Base-by-base conservation (phyloP, 2,888 invertebrate species). In the Slavum lentiscoides region DNA sequence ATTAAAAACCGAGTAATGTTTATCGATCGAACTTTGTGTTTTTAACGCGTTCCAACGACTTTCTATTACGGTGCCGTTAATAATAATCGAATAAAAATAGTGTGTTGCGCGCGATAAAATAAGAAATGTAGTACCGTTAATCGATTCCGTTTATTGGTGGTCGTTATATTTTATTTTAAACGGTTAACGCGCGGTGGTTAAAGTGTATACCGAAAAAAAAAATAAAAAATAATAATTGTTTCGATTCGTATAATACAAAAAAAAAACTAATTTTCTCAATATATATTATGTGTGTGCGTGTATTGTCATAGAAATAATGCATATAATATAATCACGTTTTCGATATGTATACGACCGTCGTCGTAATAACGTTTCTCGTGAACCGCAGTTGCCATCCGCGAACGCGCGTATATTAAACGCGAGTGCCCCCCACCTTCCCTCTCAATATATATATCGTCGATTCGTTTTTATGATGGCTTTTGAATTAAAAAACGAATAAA, bases 391-490 rank as follows among this genome's bases (percentile, higher is more conserved):
- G 7, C 43, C 43, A 43, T 53, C 30, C 11, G n/a, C 37, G 39
- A 66, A 39, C 5, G 37, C 5, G 37, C 37, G 53, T 39, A 76
- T 72, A 73, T 30, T 30, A 76, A 76, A 68, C 59, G 39, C 59
- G 15, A 15, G 68, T n/a, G 23, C 67, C 67, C 67, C 67, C 68
- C 75, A 19, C 30, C 30, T 2, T 30, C 30, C 4, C 30, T 30
- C 30, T 30, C 30, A 30, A 30, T 30, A 30, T 30, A 30, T 30
- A 75, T 75, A 75, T 59, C 58, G 75, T 59, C 75, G 75, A 76
- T 76, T 49, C 67, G 58, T 75, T 75, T 49, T 75, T 75, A 75
- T 75, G 55, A 75, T 75, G 55, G 55, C 13, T 58, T 75, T 75
- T 30, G 58, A 68, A 76, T 76, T 68, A 76, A 68, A 76, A 75